These are phyloP conservation scores for Colistium nudipinnis DNA, from an alignment of 2,113 vertebrate species.

Conservation along the genomic window DNA sequence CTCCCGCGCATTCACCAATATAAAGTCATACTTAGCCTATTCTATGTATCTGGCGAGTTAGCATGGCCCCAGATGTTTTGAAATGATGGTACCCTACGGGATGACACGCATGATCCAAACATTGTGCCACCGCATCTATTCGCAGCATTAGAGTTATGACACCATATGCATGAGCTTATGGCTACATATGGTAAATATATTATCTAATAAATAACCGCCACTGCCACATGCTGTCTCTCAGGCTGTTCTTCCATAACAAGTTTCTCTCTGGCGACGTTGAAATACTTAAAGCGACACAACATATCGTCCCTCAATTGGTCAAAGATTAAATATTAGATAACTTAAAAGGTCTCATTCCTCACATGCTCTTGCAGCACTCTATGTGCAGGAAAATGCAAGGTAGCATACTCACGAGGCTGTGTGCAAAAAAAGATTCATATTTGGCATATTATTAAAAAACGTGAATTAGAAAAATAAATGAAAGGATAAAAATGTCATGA, in stretches of 20 bases:
- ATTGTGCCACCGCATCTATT: background rate
- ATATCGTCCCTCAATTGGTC: background rate
- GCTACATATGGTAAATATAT: slow-evolving; percentile 21
- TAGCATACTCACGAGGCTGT: background rate
- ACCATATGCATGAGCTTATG: slow-evolving; percentile 29
- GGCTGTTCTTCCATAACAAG: slow-evolving; percentile 14
- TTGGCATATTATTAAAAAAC: background rate
- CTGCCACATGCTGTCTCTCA: background rate
- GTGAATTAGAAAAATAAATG: background rate
- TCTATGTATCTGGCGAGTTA: too few species aligned
- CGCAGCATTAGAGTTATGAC: background rate
- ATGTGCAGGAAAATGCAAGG: background rate
- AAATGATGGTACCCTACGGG: too few species aligned
- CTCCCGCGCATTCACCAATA: too few species aligned
- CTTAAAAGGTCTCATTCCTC: background rate
- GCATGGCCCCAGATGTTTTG: too few species aligned
- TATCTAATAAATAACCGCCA: slow-evolving; percentile 30
- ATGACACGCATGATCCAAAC: background rate
- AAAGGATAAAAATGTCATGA: background rate
- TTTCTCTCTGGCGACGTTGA: slow-evolving; percentile 41
- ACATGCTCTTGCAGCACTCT: background rate
- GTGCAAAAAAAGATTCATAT: background rate
- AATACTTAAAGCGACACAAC: slow-evolving; percentile 18
- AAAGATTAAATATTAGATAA: background rate
- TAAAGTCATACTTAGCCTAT: too few species aligned